Conservation (phyloP, 2,113 vertebrate genomes). For the Dipodomys spectabilis region DNA sequence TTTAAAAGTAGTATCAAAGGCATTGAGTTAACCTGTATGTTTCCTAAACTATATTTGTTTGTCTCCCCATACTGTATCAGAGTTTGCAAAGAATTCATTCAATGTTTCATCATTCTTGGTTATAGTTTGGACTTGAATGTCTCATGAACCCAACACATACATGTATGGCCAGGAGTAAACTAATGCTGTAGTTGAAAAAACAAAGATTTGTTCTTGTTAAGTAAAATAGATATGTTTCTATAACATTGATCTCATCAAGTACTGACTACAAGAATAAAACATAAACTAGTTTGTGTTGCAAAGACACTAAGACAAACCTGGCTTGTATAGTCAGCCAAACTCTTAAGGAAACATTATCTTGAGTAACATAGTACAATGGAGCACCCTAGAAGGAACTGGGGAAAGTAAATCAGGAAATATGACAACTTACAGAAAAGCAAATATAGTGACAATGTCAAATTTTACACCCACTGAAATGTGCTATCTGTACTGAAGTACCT, state of each 20-base stretch:
- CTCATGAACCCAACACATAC: too few species aligned
- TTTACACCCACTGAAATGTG: constrained; percentile 20
- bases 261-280: constrained; percentile 78
- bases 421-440: constrained; percentile 48
- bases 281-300: constrained; percentile 58
- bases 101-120: too few species aligned
- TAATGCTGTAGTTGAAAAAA: too few species aligned
- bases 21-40: too few species aligned
- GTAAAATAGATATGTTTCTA: neutral
- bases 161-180: too few species aligned
- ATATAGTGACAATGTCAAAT: constrained; percentile 10
- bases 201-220: neutral
- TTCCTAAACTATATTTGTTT: too few species aligned
- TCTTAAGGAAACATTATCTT: constrained; percentile 48
- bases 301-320: neutral
- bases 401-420: constrained; percentile 42
- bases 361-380: neutral
- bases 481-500: neutral
- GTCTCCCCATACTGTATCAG: too few species aligned
- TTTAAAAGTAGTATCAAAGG: too few species aligned
- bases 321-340: constrained; percentile 49
- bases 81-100: too few species aligned
- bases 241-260: constrained; percentile 42
- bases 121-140: too few species aligned
- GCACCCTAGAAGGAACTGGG: neutral